Base-by-base conservation (phyloP, 2,113 vertebrate genomes). In the Silurus glanis region DNA sequence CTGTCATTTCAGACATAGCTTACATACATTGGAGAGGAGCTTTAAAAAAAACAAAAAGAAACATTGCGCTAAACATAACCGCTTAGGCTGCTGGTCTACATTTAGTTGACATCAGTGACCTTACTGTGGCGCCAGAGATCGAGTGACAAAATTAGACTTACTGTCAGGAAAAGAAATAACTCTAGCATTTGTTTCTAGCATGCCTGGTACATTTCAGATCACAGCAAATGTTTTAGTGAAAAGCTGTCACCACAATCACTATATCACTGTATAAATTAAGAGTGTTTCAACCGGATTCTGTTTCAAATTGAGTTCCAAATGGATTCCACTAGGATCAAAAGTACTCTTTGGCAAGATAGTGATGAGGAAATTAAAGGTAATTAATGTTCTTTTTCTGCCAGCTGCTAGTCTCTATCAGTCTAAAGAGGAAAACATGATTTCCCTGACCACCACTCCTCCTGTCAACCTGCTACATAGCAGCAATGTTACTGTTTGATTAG, bases 51-150 rank as follows among this genome's bases (percentile, higher is more conserved):
- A 45, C 37, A 66, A 51, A 67, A 61, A 84, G 71, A 85, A 51
- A 9, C 28, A 16, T 71, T 56, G 5, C 16, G 23, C 89, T 78
- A 72, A 64, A 86, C 72, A 85, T 87, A 67, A 72, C 45, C 21
- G 37, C 69, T 79, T 47, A 61, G 56, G 80, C 19, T 19, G 55
- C 49, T 17, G 6, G 64, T 64, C 85, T 74, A 47, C 51, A 80
- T 88, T 78, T 84, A 86, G 84, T 67, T 59, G 62, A 49, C 69
- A 62, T 64, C 69, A 49, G 7, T 49, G 71, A 59, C 85, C 74
- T 67, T n/a, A 53, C 51, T 10, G 51, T 45, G 84, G 75, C 45
- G 69, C 79, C 51, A 82, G 58, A 71, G 80, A 47, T 82, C 69
- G 58, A 66, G 69, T 64, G 85, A 86, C 85, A 21, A 80, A 81